These are phyloP conservation scores for Eristalis intricaria DNA, from an alignment of 2,888 invertebrate genomes.

Conservation along the genomic window DNA sequence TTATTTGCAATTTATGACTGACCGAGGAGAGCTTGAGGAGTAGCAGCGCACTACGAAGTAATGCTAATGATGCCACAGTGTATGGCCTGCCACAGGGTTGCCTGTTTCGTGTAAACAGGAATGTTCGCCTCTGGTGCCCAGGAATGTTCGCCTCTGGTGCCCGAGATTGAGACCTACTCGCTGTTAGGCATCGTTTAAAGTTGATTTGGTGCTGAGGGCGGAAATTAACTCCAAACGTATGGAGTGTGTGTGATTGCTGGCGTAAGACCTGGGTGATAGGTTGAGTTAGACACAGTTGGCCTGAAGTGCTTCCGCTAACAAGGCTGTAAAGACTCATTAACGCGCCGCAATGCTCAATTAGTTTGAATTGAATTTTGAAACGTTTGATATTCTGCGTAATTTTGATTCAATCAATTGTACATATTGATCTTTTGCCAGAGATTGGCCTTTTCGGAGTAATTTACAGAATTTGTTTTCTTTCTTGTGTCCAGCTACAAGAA, in stretches of 20 bases:
- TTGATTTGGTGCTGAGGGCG: background rate
- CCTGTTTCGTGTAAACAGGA: conserved; percentile 19
- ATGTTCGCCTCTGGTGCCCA: background rate
- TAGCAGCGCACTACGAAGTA: conserved; percentile 23
- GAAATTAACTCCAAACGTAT: background rate
- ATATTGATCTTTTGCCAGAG: too few relatives aligned
- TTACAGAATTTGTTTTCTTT: too few relatives aligned
- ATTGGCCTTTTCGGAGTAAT: too few relatives aligned
- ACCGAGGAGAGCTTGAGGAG: conserved; percentile 8
- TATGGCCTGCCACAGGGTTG: conserved; percentile 43
- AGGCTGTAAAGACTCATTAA: background rate
- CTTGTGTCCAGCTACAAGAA: too few relatives aligned
- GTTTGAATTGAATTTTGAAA: too few relatives aligned
- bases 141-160: background rate
- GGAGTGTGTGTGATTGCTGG: background rate
- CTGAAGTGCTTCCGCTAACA: background rate
- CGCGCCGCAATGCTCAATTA: background rate
- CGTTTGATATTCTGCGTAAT: too few relatives aligned
- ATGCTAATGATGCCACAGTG: conserved; percentile 45
- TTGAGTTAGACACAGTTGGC: background rate
- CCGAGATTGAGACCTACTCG: background rate
- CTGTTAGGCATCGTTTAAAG: background rate
- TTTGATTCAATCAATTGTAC: too few relatives aligned
- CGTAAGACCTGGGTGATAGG: background rate
- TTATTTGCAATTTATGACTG: conserved; percentile 61